phyloP scores from a whole-genome alignment of 2,797 vertebrate species.

The Crotalus adamanteus region DNA sequence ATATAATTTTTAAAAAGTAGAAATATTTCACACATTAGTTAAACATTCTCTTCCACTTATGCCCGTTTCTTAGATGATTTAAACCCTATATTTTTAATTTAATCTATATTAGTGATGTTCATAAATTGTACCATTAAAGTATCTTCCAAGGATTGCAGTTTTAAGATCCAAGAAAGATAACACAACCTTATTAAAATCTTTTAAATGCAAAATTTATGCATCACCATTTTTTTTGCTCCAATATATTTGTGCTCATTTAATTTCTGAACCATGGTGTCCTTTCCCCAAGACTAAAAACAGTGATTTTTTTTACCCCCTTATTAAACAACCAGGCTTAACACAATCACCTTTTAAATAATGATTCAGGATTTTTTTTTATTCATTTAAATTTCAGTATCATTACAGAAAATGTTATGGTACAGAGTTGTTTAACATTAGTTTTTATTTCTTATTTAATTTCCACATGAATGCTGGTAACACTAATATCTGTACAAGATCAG shows the following conservation, averaged over 20 bases:
- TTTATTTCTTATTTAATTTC: slow-evolving; percentile 93
- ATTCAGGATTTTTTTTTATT: slow-evolving; percentile 93
- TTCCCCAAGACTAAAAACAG: slow-evolving; percentile 16
- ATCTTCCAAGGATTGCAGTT: background rate
- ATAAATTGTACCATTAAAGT: background rate
- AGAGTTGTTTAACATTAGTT: slow-evolving; percentile 96
- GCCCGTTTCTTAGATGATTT: background rate
- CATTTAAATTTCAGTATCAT: slow-evolving; percentile 96
- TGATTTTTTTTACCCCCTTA: slow-evolving; percentile 21
- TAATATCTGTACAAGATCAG: slow-evolving; percentile 99
- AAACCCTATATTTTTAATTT: background rate
- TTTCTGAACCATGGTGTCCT: background rate
- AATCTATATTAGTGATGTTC: background rate
- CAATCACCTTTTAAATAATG: slow-evolving; percentile 91
- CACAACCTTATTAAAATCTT: background rate
- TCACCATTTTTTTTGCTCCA: background rate
- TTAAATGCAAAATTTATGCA: background rate
- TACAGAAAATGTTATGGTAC: slow-evolving; percentile 99
- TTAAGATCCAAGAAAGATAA: background rate
- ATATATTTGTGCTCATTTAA: background rate
- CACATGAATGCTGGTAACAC: slow-evolving; percentile 98
- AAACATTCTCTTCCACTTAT: background rate
- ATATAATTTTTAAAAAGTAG: background rate
- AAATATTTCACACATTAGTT: background rate
- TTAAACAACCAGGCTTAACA: slow-evolving; percentile 69